A percentile compares a stretch with the other conserved stretches of the same genome.
phyloP scores from a whole-genome alignment of 2,888 invertebrate genomes.

The Entomobrya proxima region DNA sequence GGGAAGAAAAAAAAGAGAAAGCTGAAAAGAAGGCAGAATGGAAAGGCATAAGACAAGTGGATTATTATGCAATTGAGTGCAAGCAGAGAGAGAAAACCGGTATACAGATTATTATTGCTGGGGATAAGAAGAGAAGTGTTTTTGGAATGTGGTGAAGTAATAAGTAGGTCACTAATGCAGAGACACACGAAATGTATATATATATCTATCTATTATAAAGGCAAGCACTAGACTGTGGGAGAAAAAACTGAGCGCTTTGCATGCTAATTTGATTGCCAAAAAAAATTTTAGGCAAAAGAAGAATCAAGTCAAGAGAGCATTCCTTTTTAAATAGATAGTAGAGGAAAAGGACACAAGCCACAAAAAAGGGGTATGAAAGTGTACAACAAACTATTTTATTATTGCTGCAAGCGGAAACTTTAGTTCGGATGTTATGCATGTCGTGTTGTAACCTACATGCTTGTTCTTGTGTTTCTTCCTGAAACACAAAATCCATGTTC shows the following conservation, averaged over 20 bases:
- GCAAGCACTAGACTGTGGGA: no score
- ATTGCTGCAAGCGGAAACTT: no score
- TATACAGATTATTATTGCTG: neutral
- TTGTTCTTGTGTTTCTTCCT: no score
- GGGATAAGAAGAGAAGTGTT: neutral
- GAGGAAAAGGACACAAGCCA: no score
- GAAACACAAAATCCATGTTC: no score
- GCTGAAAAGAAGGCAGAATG: neutral
- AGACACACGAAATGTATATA: neutral
- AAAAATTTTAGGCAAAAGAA: neutral
- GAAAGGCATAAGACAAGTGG: neutral
- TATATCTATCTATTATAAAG: no score
- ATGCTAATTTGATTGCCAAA: slow-evolving; percentile 27
- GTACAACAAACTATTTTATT: no score
- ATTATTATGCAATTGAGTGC: slow-evolving; percentile 1
- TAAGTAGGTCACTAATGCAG: slow-evolving; percentile 27
- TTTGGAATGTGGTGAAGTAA: slow-evolving; percentile 23
- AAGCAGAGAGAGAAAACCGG: neutral
- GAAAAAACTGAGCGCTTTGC: slow-evolving; percentile 2
- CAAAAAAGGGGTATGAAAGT: no score
- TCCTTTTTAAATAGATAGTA: no score
- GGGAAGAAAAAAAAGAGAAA: neutral
- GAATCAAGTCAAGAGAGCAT: neutral
- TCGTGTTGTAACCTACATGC: no score
- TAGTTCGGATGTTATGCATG: no score